These are phyloP conservation scores for Anthophora plumipes DNA, from an alignment of 2,888 invertebrate genomes.

Conservation along the genomic window DNA sequence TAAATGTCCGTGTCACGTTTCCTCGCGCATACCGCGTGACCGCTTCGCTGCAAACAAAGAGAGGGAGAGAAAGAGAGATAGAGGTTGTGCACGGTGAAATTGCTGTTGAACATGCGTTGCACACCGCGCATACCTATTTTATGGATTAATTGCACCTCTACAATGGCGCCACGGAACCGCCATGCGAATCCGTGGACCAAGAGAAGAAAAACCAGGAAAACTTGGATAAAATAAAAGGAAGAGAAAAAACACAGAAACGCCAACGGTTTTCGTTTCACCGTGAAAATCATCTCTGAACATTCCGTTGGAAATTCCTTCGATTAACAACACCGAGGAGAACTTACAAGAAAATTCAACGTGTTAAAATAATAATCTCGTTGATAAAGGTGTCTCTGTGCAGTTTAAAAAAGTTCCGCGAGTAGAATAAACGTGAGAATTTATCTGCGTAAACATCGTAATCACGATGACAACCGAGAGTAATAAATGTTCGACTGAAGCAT, in stretches of 20 bases:
- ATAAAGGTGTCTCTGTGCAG: too few relatives aligned
- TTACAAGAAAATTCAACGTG: too few relatives aligned
- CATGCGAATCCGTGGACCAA: constrained; percentile 18
- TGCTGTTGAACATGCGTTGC: constrained; percentile 54
- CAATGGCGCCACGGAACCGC: constrained; percentile 2
- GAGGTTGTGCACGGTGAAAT: constrained; percentile 50
- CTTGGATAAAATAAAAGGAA: background rate
- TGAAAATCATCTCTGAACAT: constrained; percentile 7
- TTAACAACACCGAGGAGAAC: too few relatives aligned
- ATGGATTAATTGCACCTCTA: constrained; percentile 57
- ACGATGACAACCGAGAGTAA: background rate
- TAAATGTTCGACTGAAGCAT: background rate
- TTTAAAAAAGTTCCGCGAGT: too few relatives aligned
- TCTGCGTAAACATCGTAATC: background rate
- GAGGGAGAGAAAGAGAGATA: background rate
- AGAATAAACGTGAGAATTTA: background rate
- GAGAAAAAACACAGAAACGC: too few relatives aligned
- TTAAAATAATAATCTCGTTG: too few relatives aligned
- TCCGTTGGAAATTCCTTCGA: background rate
- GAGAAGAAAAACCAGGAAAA: background rate
- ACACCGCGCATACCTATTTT: constrained; percentile 56
- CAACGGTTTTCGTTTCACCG: background rate
- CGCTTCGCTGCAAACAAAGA: constrained; percentile 55
- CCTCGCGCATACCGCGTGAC: constrained; percentile 33
- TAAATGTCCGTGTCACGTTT: constrained; percentile 61